phyloP scores from a whole-genome alignment of 2,888 invertebrate genomes.

The Nipponacmea schrenckii region DNA sequence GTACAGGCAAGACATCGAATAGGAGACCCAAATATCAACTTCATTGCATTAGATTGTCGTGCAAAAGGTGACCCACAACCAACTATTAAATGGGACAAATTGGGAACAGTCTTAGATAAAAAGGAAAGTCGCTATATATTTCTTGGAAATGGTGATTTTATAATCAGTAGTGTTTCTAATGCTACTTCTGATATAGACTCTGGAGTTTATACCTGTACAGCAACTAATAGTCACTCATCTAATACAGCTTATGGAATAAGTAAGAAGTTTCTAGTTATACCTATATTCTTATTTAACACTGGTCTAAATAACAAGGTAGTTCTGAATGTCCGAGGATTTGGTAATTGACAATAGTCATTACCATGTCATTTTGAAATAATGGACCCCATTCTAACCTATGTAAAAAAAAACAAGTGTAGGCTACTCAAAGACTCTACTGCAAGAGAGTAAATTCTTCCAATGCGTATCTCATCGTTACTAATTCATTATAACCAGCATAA shows the following conservation, averaged over 20 bases:
- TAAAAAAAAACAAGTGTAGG: too few relatives aligned
- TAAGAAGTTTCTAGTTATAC: not conserved
- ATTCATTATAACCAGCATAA: too few relatives aligned
- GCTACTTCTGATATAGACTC: conserved; percentile 21
- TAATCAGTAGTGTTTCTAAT: conserved; percentile 19
- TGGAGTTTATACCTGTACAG: conserved; percentile 22
- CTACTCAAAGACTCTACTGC: too few relatives aligned
- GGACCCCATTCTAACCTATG: too few relatives aligned
- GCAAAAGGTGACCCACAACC: conserved; percentile 19
- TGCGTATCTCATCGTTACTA: too few relatives aligned
- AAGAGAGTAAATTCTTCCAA: too few relatives aligned
- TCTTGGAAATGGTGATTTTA: conserved; percentile 19
- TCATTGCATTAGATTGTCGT: conserved; percentile 17
- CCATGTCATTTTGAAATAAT: too few relatives aligned
- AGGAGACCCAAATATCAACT: not conserved
- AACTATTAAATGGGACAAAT: conserved; percentile 12
- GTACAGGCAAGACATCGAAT: too few relatives aligned
- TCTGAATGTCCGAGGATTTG: too few relatives aligned
- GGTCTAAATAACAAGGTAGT: too few relatives aligned
- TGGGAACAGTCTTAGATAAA: conserved; percentile 6
- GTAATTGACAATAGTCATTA: too few relatives aligned
- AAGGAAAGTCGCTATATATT: conserved; percentile 18
- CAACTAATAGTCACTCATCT: not conserved
- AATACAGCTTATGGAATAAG: conserved; percentile 14
- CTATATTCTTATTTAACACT: too few relatives aligned